phyloP scores from a whole-genome alignment of 2,113 vertebrate genomes.

The Glareola pratincola region DNA sequence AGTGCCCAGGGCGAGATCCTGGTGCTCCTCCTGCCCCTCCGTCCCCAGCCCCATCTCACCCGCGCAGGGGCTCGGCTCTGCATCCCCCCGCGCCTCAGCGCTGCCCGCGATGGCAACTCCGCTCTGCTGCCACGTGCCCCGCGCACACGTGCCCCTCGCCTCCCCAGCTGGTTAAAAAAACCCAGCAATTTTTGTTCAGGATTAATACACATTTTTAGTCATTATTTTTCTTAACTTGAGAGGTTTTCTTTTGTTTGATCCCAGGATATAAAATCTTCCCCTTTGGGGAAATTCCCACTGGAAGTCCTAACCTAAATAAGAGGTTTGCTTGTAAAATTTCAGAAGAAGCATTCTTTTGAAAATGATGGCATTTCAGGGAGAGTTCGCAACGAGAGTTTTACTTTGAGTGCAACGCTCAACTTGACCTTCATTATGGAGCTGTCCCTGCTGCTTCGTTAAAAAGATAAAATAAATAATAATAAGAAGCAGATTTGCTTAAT shows the following conservation, averaged over 20 bases:
- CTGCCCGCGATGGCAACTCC: fast-evolving
- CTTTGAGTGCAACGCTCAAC: not conserved
- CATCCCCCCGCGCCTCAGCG: not conserved
- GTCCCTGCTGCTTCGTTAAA: not conserved
- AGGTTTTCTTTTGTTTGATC: slow-evolving; percentile 16
- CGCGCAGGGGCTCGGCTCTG: fast-evolving
- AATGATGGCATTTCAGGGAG: not conserved
- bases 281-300: slow-evolving; percentile 21
- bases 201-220: not conserved
- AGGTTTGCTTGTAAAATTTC: slow-evolving; percentile 29
- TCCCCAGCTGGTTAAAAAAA: not conserved
- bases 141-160: fast-evolving
- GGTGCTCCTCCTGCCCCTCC: not conserved
- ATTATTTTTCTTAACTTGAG: slow-evolving; percentile 33
- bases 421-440: slow-evolving; percentile 25
- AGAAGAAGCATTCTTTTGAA: slow-evolving; percentile 26
- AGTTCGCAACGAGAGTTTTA: not conserved
- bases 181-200: not conserved
- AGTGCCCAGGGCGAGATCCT: not conserved
- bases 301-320: slow-evolving; percentile 5
- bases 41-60: not conserved
- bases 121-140: not conserved
- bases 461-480: slow-evolving; percentile 26
- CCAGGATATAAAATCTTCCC: slow-evolving; percentile 1
- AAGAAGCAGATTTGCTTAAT: slow-evolving; percentile 30